Base-by-base conservation (phyloP, 1,140 invertebrate species). In the Drosophila lacertosa region DNA sequence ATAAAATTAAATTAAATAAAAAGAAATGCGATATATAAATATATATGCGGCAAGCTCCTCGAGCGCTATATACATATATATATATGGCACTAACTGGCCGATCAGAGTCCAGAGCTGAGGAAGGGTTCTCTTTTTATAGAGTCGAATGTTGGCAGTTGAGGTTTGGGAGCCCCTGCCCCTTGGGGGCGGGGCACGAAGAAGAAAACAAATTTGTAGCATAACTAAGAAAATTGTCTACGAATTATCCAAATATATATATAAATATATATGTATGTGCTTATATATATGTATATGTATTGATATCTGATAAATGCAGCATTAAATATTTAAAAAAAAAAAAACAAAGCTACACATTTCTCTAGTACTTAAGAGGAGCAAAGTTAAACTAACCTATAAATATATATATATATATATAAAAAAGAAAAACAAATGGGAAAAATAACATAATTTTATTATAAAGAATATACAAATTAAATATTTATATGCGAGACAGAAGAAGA, bases 391-490 rank as follows among this genome's bases (percentile, higher is more conserved):
- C 54, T 73, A 83, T 78, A 74, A 69, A 82, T 74, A 74, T 42
- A 82, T 70, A 77, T 33, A 82, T 72, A 76, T 71, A 69, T 76
- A 77, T 65, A 71, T 60, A 75, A 59, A 66, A 54, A 75, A 58
- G 47, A 59, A 47, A 64, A 74, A n/a, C n/a, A n/a, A 73, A 50
- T 64, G 55, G n/a, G 24, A 44, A 82, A 77, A 63, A 57, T 83
- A 84, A 83, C 51, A 66, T 84, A 84, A 83, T 84, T 84, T 86
- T 86, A 86, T 60, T 86, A 84, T 80, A 84, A 86, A 73, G 72
- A 84, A 86, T 86, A 80, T 82, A 79, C 48, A 77, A 88, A 88
- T 88, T 88, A 88, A 88, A 88, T 88, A 88, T 88, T 82, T 88
- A 82, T 88, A 88, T 70, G 71, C 62, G 51, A 39, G 15, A 29